These are phyloP conservation scores for Pararge aegeria DNA, from an alignment of 1,140 invertebrate genomes.

Conservation along the genomic window DNA sequence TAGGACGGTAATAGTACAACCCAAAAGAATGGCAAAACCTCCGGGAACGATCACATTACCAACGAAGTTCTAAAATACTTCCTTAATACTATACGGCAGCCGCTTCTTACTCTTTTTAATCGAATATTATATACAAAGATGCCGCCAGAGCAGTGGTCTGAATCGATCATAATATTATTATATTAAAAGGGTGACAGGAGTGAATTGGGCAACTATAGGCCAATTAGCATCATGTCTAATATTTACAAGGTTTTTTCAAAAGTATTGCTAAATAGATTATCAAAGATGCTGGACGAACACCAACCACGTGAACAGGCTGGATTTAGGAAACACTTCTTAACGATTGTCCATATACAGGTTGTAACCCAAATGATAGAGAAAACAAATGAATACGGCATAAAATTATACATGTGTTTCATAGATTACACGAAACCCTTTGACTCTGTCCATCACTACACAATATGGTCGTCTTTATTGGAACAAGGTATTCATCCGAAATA, in stretches of 20 bases:
- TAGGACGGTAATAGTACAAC: no score
- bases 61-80: slow-evolving; percentile 27
- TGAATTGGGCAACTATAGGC: slow-evolving; percentile 26
- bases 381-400: slow-evolving; percentile 21
- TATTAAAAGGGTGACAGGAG: slow-evolving; percentile 26
- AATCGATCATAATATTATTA: slow-evolving; percentile 27
- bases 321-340: slow-evolving; percentile 27
- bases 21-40: slow-evolving; percentile 28
- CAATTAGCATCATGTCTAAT: slow-evolving; percentile 33
- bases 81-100: background rate
- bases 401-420: slow-evolving; percentile 27
- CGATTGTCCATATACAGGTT: slow-evolving; percentile 27
- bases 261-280: slow-evolving; percentile 29
- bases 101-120: slow-evolving; percentile 16
- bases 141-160: slow-evolving; percentile 30
- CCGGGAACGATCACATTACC: slow-evolving; percentile 27
- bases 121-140: slow-evolving; percentile 22
- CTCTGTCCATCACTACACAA: slow-evolving; percentile 15
- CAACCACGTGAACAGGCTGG: slow-evolving; percentile 32
- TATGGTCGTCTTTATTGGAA: slow-evolving; percentile 22
- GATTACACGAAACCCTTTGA: slow-evolving; percentile 31
- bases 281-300: slow-evolving; percentile 22
- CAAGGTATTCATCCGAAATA: slow-evolving; percentile 23
- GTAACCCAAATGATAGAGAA: slow-evolving; percentile 25
- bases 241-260: slow-evolving; percentile 31